Conservation (phyloP, 2,797 vertebrate genomes). For the Microhierax caerulescens region DNA sequence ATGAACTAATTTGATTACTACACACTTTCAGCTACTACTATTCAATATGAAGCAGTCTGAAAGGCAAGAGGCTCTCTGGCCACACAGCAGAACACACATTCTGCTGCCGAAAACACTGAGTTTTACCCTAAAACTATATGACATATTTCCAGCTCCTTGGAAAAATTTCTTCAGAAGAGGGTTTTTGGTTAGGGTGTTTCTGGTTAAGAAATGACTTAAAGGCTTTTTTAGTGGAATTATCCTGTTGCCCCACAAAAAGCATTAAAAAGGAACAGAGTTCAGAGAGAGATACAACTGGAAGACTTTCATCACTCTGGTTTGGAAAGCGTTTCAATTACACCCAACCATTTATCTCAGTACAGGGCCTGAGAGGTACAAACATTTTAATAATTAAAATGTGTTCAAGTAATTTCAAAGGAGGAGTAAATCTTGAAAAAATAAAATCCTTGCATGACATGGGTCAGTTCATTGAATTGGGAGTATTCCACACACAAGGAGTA, state of each 20-base stretch:
- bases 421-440: not conserved
- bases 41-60: slow-evolving; percentile 7
- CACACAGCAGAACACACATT: slow-evolving; percentile 10
- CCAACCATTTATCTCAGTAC: not conserved
- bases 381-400: not conserved
- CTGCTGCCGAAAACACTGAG: not conserved
- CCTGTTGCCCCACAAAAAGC: not conserved
- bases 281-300: not conserved
- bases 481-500: not conserved
- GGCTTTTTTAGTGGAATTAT: not conserved
- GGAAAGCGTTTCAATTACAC: not conserved
- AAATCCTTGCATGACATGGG: not conserved
- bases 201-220: slow-evolving; percentile 10
- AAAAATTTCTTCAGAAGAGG: not conserved
- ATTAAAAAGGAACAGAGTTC: not conserved
- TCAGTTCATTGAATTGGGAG: not conserved
- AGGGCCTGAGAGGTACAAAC: not conserved
- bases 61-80: not conserved
- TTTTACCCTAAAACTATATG: slow-evolving; percentile 20
- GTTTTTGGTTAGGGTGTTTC: not conserved
- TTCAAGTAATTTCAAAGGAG: not conserved
- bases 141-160: not conserved
- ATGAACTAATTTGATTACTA: slow-evolving; percentile 18
- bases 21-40: not conserved
- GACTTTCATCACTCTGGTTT: not conserved